Evolutionary conservation across 2,888 invertebrate genomes (phyloP).

Genomic region (Koerneria pararmatus): DNA sequence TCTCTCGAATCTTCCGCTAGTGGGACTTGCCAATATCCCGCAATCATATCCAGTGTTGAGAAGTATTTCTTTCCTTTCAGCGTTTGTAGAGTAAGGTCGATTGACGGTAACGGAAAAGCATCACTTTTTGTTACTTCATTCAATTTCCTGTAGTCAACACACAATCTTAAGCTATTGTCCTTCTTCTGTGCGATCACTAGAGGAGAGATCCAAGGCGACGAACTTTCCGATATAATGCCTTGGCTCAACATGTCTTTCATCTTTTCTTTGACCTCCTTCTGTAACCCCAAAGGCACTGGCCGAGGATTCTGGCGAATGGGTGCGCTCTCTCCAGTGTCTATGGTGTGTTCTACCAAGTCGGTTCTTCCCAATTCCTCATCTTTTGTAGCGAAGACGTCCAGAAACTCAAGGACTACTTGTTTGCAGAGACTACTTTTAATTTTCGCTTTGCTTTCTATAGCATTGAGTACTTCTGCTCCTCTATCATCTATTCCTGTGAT

Average conservation of each 20-base stretch:
- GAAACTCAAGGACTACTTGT: not conserved
- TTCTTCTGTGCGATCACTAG: conserved; percentile 33
- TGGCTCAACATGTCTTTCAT: conserved; percentile 22
- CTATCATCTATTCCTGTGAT: no score
- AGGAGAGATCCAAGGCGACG: conserved; percentile 24
- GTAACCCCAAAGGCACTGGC: conserved; percentile 23
- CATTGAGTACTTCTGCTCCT: no score
- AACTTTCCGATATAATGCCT: conserved; percentile 22
- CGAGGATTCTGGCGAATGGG: conserved; percentile 12
- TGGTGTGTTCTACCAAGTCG: not conserved
- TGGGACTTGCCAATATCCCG: conserved; percentile 42
- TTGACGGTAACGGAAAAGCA: conserved; percentile 37
- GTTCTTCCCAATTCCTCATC: conserved; percentile 24
- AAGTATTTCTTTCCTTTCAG: conserved; percentile 29
- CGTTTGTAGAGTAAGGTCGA: conserved; percentile 29
- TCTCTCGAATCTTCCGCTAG: conserved; percentile 29
- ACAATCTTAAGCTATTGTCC: conserved; percentile 34
- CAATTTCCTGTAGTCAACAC: conserved; percentile 40
- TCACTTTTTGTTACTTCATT: conserved; percentile 33
- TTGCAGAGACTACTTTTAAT: no score
- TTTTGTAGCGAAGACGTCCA: conserved; percentile 24
- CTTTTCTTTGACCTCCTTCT: conserved; percentile 16
- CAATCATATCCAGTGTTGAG: conserved; percentile 32
- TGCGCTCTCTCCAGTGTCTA: conserved; percentile 15
- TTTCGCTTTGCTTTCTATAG: no score